phyloP scores from a whole-genome alignment of 2,113 vertebrate species.

The Rissa tridactyla region DNA sequence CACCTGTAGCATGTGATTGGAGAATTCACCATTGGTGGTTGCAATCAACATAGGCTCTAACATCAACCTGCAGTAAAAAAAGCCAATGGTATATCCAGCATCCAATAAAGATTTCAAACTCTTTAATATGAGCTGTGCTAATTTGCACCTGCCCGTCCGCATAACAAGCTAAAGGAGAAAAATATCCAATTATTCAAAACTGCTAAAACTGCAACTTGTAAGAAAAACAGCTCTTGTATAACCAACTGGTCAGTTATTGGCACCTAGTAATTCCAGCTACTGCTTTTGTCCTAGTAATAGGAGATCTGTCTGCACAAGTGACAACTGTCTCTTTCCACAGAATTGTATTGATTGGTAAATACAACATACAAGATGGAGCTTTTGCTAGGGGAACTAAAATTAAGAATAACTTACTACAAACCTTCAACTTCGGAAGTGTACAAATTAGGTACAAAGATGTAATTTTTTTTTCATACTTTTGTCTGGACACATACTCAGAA shows the following conservation, averaged over 20 bases:
- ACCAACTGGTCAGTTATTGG: background rate
- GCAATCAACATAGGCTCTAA: background rate
- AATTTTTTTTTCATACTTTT: background rate
- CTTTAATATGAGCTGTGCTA: background rate
- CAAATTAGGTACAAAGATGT: background rate
- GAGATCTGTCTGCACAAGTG: background rate
- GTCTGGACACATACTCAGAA: background rate
- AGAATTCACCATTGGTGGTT: background rate
- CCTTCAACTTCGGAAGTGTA: background rate
- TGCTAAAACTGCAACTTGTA: background rate
- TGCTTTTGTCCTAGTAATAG: background rate
- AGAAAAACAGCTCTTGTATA: conserved; percentile 5
- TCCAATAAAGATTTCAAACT: background rate
- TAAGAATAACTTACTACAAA: background rate
- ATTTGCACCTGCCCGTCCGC: background rate
- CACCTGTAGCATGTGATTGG: background rate
- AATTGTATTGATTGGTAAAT: background rate
- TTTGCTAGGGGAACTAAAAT: fast-evolving
- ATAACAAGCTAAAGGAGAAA: background rate
- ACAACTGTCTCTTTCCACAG: background rate
- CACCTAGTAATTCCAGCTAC: background rate
- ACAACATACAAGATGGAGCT: background rate
- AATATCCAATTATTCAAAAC: background rate
- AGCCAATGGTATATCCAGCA: background rate
- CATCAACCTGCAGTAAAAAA: background rate